A percentile compares a stretch with the other conserved stretches of the same genome.
Evolutionary conservation across 2,888 invertebrate species (phyloP).

Genomic region (Aporophyla lueneburgensis): DNA sequence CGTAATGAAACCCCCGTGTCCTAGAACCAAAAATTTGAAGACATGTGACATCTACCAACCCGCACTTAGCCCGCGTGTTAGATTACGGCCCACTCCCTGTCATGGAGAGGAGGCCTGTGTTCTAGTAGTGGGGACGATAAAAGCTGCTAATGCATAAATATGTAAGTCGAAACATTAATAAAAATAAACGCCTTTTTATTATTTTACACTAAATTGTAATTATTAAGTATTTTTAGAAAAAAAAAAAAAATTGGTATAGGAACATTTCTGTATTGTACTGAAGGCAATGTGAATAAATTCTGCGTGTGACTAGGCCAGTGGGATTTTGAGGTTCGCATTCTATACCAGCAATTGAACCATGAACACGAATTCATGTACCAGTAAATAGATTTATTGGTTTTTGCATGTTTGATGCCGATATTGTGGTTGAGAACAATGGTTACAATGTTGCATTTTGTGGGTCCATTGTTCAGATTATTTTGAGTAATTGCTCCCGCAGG

Average conservation of each 20-base stretch:
- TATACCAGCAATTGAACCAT: slow-evolving; percentile 37
- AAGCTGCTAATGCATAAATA: too few relatives aligned
- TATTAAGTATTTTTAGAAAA: background rate
- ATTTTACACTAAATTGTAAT: too few relatives aligned
- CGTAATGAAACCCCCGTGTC: too few relatives aligned
- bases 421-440: slow-evolving; percentile 7
- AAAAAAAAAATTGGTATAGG: too few relatives aligned
- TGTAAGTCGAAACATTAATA: too few relatives aligned
- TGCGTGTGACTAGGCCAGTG: slow-evolving; percentile 6
- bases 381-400: slow-evolving; percentile 45
- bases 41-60: too few relatives aligned
- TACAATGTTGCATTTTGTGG: background rate
- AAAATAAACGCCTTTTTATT: too few relatives aligned
- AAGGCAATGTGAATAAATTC: slow-evolving; percentile 46
- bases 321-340: slow-evolving; percentile 20
- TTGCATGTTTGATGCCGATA: slow-evolving; percentile 26
- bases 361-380: slow-evolving; percentile 35
- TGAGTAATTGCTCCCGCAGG: background rate
- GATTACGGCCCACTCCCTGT: too few relatives aligned
- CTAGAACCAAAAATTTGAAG: too few relatives aligned
- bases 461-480: background rate
- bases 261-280: background rate
- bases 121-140: too few relatives aligned
- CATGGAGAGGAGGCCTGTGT: too few relatives aligned
- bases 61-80: too few relatives aligned